Percentiles rank a stretch among this genome's conserved stretches.
phyloP scores from a whole-genome alignment of 2,888 invertebrate species.

The Xestia c-nigrum region DNA sequence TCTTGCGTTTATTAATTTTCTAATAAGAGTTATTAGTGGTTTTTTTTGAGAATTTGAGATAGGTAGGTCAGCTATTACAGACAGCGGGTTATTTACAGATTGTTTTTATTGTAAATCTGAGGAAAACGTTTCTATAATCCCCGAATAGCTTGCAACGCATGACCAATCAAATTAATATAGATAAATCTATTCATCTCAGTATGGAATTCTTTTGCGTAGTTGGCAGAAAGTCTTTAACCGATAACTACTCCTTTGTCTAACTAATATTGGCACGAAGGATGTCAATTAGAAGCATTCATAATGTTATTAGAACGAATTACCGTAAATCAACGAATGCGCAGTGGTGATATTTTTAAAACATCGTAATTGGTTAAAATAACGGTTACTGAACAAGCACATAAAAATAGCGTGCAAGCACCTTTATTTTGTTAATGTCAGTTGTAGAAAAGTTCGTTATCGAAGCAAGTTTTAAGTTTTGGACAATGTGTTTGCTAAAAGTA shows the following conservation, averaged over 20 bases:
- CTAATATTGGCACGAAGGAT: neutral
- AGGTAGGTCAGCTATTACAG: neutral
- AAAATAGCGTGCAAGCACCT: conserved; percentile 24
- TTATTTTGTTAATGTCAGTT: conserved; percentile 29
- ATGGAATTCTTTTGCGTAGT: conserved; percentile 10
- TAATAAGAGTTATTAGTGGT: neutral
- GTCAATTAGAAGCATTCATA: neutral
- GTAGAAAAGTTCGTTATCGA: conserved; percentile 7
- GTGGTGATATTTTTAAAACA: neutral
- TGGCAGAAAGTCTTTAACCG: conserved; percentile 3
- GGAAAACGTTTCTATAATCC: neutral
- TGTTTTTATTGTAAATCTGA: neutral
- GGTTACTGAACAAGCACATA: neutral
- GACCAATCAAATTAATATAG: neutral
- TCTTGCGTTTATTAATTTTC: too few species aligned
- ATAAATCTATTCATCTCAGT: neutral
- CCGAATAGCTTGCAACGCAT: neutral
- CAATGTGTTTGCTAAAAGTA: neutral
- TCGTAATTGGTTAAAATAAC: neutral
- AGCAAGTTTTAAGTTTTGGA: neutral
- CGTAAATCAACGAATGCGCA: conserved; percentile 1
- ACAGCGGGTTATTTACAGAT: neutral
- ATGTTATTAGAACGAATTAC: neutral
- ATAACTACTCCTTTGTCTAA: neutral
- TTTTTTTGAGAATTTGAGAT: neutral